Evolutionary conservation across 2,113 vertebrate species (phyloP), one percentile per base, ranked within the genome.

Genomic region (Tricholaema leucomelas): DNA sequence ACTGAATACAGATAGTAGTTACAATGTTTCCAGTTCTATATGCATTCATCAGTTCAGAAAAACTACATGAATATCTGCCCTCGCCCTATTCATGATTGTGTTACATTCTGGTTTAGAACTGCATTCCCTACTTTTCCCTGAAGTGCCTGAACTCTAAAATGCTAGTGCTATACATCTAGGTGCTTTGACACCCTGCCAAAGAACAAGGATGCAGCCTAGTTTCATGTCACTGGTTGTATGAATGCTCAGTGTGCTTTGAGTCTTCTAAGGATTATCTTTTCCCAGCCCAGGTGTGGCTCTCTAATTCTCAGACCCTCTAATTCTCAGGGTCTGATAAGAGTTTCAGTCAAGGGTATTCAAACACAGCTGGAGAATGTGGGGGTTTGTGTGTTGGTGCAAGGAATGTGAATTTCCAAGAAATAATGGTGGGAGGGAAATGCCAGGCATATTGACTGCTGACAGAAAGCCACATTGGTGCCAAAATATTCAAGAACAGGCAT

Each of bases 401-500:
- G 85, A 96, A 84, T 94, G 85, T 72, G 81, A 70, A 76, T 92
- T 96, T 93, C 84, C 83, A 92, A 96, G 94, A 94, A 94, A 85
- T 83, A 78, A 93, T 44, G 38, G 78, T 87, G 72, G 91, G 83
- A 92, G 88, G 94, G 90, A 91, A 90, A 83, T 94, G 80, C 71
- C 58, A 92, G 46, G 67, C 73, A 87, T 80, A 59, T 82, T 84
- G 93, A 82, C 71, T 81, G 44, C 30, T 88, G 80, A 91, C 61
- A 88, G 79, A 69, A 69, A 74, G 69, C 23, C 67, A 73, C 44
- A 27, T 11, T 87, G n/a, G 42, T 78, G 75, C 91, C 91, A 94
- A 92, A 92, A 63, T 12, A 31, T 42, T 73, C 38, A 70, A 88
- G 65, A 84, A 28, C 20, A 84, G 15, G 55, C 90, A 88, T 84